Evolutionary conservation across 2,888 invertebrate genomes (phyloP).

Genomic region (Caenorhabditis virilis): DNA sequence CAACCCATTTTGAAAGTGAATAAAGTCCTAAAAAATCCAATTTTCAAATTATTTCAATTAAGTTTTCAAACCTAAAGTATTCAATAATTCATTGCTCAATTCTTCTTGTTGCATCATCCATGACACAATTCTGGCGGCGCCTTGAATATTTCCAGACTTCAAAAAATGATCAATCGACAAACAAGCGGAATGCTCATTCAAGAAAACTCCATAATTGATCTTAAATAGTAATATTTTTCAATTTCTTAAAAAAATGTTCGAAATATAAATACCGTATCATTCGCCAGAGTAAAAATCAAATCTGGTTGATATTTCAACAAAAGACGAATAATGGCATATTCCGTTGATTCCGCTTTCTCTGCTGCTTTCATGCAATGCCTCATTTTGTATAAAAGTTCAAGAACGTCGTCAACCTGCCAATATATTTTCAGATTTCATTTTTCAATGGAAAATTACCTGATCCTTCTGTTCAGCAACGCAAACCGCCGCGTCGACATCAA

Average conservation of each 20-base stretch:
- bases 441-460: slow-evolving; percentile 38
- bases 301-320: slow-evolving; percentile 72
- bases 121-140: slow-evolving; percentile 80
- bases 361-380: slow-evolving; percentile 76
- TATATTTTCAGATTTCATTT: background rate
- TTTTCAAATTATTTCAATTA: background rate
- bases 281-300: slow-evolving; percentile 78
- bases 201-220: slow-evolving; percentile 84
- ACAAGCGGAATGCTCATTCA: slow-evolving; percentile 82
- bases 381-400: slow-evolving; percentile 70
- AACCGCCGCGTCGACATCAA: slow-evolving; percentile 65
- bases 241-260: background rate
- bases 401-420: slow-evolving; percentile 52
- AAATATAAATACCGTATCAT: slow-evolving; percentile 75
- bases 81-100: slow-evolving; percentile 54
- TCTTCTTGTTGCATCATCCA: slow-evolving; percentile 77
- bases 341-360: slow-evolving; percentile 80
- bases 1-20: slow-evolving; percentile 51
- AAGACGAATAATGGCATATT: slow-evolving; percentile 78
- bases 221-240: slow-evolving; percentile 68
- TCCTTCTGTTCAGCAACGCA: slow-evolving; percentile 62
- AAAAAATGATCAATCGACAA: slow-evolving; percentile 82
- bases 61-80: slow-evolving; percentile 27
- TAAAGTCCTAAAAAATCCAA: slow-evolving; percentile 26
- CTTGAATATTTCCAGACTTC: slow-evolving; percentile 66